Percentiles rank a stretch among this genome's conserved stretches.
Evolutionary conservation across 2,797 vertebrate species (phyloP).

Genomic region (Ambastaia sidthimunki): DNA sequence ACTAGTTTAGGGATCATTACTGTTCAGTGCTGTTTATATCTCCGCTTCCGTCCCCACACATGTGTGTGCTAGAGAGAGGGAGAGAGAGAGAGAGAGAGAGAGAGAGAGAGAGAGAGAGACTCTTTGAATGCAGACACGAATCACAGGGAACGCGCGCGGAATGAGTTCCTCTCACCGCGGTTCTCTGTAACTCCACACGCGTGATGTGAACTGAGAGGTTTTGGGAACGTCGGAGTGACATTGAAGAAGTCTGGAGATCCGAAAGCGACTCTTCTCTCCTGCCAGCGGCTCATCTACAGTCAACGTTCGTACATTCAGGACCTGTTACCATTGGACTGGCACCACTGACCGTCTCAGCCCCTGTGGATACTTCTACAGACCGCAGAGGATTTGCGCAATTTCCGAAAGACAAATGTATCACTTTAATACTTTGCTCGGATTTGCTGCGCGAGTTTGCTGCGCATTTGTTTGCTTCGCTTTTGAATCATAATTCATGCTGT

Average conservation of each 20-base stretch:
- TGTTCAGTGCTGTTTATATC: slow-evolving; percentile 1
- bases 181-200: slow-evolving; percentile 37
- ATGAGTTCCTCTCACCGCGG: slow-evolving; percentile 15
- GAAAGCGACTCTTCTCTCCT: background rate
- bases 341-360: slow-evolving; percentile 28
- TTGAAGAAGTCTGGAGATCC: slow-evolving; percentile 18
- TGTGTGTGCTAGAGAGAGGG: background rate
- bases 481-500: background rate
- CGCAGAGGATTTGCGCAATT: slow-evolving; percentile 36
- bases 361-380: slow-evolving; percentile 42
- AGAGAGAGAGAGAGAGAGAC: slow-evolving; percentile 3
- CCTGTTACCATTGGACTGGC: slow-evolving; percentile 42
- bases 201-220: slow-evolving; percentile 53
- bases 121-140: slow-evolving; percentile 45
- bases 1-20: background rate
- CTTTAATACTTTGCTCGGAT: slow-evolving; percentile 23
- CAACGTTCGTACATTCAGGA: slow-evolving; percentile 34
- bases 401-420: slow-evolving; percentile 17
- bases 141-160: slow-evolving; percentile 27
- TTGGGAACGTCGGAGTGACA: slow-evolving; percentile 31
- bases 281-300: slow-evolving; percentile 24
- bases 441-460: slow-evolving; percentile 32
- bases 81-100: slow-evolving; percentile 11
- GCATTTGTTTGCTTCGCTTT: slow-evolving; percentile 5
- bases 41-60: background rate